A percentile compares a stretch with the other conserved stretches of the same genome.
phyloP scores from a whole-genome alignment of 2,888 invertebrate genomes.

The Sarcophaga carnaria region DNA sequence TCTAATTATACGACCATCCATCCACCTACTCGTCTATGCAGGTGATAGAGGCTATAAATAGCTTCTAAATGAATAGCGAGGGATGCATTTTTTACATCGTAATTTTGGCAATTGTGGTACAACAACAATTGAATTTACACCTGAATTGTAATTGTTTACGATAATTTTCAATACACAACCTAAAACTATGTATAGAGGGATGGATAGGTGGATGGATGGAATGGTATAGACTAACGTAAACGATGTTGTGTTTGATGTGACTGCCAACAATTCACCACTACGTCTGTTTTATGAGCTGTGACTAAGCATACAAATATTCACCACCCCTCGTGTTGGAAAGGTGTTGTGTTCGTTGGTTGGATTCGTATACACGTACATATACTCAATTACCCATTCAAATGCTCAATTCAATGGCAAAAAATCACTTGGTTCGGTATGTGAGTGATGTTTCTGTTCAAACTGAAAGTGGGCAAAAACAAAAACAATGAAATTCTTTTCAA shows the following conservation, averaged over 20 bases:
- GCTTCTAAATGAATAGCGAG: no score
- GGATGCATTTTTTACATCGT: no score
- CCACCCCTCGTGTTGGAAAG: constrained; percentile 29
- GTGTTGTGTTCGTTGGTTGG: constrained; percentile 20
- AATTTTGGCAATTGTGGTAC: no score
- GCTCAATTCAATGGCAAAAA: background rate
- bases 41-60: no score
- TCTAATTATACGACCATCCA: no score
- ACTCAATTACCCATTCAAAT: background rate
- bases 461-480: constrained; percentile 40
- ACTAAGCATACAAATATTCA: constrained; percentile 24
- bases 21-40: no score
- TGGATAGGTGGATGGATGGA: no score
- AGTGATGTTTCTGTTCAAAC: constrained; percentile 49
- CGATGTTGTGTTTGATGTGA: background rate
- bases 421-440: constrained; percentile 24
- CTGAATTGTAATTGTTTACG: no score
- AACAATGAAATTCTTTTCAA: constrained; percentile 23
- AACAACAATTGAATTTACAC: no score
- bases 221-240: no score
- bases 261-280: constrained; percentile 40
- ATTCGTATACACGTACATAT: background rate
- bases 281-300: constrained; percentile 13
- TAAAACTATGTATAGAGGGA: no score
- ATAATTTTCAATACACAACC: no score